phyloP scores from a whole-genome alignment of 2,113 vertebrate genomes.

The Pollimyrus isidori region DNA sequence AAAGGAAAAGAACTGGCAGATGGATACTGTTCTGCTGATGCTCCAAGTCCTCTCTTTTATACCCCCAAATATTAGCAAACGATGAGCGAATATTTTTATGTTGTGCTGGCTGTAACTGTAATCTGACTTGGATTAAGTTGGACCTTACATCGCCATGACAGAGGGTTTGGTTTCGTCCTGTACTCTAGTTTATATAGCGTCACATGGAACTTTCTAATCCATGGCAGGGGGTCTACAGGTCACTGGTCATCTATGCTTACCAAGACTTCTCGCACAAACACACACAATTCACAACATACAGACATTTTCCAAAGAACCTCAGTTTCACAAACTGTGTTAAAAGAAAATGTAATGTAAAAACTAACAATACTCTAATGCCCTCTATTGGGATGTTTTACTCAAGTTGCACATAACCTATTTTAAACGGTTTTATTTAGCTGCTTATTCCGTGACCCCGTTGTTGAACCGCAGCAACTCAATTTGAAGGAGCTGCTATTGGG shows the following conservation, averaged over 20 bases:
- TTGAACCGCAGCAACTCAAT: not conserved
- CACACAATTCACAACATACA: not conserved
- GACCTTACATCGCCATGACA: not conserved
- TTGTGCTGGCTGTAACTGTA: not conserved
- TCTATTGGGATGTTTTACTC: conserved; percentile 13
- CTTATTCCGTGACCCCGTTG: too few relatives aligned
- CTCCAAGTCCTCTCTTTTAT: not conserved
- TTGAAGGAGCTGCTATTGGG: not conserved
- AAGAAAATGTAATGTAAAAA: not conserved
- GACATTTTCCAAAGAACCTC: not conserved
- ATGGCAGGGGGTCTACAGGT: not conserved
- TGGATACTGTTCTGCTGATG: not conserved
- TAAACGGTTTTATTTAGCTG: conserved; percentile 2
- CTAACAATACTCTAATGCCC: conserved; percentile 11
- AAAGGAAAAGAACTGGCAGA: conserved; percentile 15
- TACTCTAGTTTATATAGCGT: not conserved
- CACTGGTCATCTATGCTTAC: too few relatives aligned
- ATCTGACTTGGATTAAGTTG: not conserved
- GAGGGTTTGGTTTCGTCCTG: not conserved
- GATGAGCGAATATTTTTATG: not conserved
- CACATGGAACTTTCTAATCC: not conserved
- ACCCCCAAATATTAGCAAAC: not conserved
- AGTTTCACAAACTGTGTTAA: not conserved
- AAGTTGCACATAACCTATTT: conserved; percentile 28
- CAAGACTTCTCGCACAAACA: too few relatives aligned